Percentiles rank a stretch among this genome's conserved stretches.
phyloP scores from a whole-genome alignment of 2,113 vertebrate species.

The Chlamydotis undulata region DNA sequence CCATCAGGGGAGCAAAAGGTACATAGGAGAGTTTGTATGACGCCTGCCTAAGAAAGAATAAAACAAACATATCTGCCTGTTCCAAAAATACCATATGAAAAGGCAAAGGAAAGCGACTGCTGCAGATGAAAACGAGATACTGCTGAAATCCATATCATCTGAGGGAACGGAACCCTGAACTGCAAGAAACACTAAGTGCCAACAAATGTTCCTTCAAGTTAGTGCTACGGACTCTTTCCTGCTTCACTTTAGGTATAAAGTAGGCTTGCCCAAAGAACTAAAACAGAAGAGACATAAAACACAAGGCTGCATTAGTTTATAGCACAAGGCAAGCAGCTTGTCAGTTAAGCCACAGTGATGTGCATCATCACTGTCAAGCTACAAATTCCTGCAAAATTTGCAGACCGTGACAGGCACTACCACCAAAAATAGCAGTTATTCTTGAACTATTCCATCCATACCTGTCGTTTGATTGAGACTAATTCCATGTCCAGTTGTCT shows the following conservation, averaged over 20 bases:
- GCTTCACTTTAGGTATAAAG: neutral
- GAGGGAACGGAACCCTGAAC: neutral
- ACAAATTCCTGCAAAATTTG: neutral
- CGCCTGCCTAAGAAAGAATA: neutral
- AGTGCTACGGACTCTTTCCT: neutral
- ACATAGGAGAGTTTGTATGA: neutral
- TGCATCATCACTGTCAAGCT: neutral
- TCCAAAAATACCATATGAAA: neutral
- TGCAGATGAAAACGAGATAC: neutral
- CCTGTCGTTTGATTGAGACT: slow-evolving; percentile 95
- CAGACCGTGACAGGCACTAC: neutral
- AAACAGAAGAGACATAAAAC: neutral
- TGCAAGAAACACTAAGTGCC: neutral
- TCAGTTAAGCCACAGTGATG: neutral
- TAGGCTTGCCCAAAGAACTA: neutral
- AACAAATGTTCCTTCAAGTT: neutral
- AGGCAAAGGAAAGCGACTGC: neutral
- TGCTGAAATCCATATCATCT: neutral
- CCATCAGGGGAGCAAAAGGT: neutral
- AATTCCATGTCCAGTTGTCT: slow-evolving; percentile 92
- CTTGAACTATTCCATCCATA: neutral
- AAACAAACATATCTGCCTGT: neutral
- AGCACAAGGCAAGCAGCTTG: neutral
- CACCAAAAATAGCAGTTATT: neutral
- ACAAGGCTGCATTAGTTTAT: neutral